phyloP scores from a whole-genome alignment of 2,797 vertebrate genomes.

The Cheirogaleus major region DNA sequence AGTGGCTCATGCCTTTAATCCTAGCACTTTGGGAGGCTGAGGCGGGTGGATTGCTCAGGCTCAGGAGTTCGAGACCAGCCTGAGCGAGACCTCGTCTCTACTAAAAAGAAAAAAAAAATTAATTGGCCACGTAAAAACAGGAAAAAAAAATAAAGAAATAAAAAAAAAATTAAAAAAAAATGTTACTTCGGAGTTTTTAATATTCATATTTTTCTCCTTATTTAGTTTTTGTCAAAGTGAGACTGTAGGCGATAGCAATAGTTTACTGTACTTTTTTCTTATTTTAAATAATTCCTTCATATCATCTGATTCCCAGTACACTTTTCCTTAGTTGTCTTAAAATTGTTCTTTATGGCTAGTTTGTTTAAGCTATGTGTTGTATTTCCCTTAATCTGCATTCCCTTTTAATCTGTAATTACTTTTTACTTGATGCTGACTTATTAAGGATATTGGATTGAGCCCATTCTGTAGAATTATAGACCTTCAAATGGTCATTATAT shows the following conservation, averaged over 20 bases:
- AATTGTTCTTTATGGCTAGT: not conserved
- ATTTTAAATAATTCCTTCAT: not conserved
- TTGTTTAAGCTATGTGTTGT: not conserved
- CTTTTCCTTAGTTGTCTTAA: constrained; percentile 13
- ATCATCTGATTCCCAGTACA: not conserved
- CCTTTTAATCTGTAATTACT: not conserved
- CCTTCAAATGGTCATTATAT: not conserved
- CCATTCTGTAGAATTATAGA: not conserved
- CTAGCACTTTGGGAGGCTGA: no score
- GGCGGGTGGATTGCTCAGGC: no score
- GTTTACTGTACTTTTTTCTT: not conserved
- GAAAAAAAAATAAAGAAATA: no score
- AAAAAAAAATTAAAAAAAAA: no score
- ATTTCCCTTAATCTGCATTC: not conserved
- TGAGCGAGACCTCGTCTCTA: no score
- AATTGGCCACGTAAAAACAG: no score
- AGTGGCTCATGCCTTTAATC: no score
- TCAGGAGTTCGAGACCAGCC: no score
- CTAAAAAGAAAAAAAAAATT: no score
- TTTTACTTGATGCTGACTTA: not conserved
- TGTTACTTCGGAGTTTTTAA: constrained; percentile 10
- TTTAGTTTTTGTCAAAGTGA: not conserved
- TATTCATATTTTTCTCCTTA: not conserved
- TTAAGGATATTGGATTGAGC: not conserved
- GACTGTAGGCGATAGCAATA: not conserved